Percentiles rank a stretch among this genome's conserved stretches.
Conservation (phyloP, 2,113 vertebrate species). For the Hylia prasina region DNA sequence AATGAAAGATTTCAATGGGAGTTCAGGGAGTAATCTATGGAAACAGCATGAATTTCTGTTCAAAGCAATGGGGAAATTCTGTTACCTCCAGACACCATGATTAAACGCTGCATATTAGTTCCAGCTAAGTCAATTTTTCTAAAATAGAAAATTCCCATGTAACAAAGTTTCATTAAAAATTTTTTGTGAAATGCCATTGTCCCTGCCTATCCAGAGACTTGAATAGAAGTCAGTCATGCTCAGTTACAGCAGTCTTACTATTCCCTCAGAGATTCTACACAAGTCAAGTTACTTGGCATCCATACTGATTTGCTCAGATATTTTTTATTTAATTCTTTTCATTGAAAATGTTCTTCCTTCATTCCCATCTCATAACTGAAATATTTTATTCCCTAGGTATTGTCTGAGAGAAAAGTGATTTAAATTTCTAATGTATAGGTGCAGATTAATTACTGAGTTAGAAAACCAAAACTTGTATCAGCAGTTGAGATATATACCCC, state of each 20-base stretch:
- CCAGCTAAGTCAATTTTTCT: conserved; percentile 49
- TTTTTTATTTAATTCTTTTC: background rate
- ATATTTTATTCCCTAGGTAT: background rate
- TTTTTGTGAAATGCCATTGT: conserved; percentile 10
- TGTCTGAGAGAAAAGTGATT: background rate
- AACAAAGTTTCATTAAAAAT: conserved; percentile 22
- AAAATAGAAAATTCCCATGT: conserved; percentile 47
- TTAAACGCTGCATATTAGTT: conserved; percentile 56
- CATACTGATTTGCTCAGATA: background rate
- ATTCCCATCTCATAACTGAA: background rate
- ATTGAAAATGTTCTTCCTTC: background rate
- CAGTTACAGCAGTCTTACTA: background rate
- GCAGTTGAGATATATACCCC: background rate
- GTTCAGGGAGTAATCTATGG: background rate
- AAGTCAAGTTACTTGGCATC: background rate
- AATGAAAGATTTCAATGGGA: background rate
- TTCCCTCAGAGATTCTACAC: background rate
- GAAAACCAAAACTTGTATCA: background rate
- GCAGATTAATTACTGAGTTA: background rate
- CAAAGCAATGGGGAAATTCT: background rate
- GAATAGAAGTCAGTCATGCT: background rate
- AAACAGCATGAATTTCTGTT: conserved; percentile 26
- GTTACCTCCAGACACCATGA: background rate
- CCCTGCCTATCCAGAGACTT: background rate
- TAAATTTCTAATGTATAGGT: background rate